These are phyloP conservation scores for Quadroppia sp. DNA, from an alignment of 2,888 invertebrate genomes.

Conservation along the genomic window DNA sequence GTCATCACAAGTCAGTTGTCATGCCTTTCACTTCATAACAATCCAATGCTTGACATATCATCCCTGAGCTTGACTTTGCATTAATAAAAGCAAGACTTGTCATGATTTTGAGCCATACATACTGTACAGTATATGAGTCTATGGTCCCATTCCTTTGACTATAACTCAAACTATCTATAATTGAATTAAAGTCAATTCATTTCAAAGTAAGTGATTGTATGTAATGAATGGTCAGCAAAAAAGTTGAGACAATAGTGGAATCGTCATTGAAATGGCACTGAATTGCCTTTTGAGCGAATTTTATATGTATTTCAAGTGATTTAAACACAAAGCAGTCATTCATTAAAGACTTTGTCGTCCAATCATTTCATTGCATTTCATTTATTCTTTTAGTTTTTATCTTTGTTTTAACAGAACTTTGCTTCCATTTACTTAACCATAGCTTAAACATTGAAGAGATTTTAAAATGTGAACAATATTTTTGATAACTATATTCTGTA, in stretches of 20 bases:
- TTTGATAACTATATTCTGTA: slow-evolving; percentile 12
- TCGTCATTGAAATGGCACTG: not conserved
- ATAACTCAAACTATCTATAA: not conserved
- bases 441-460: not conserved
- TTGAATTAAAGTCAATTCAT: slow-evolving; percentile 17
- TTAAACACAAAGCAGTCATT: not conserved
- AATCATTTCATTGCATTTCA: not conserved
- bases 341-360: not conserved
- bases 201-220: not conserved
- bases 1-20: slow-evolving; percentile 13
- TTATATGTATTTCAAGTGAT: not conserved
- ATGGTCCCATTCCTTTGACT: not conserved
- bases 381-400: not conserved
- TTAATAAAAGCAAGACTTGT: not conserved
- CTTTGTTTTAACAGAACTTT: not conserved
- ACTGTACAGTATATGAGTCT: not conserved
- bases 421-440: not conserved
- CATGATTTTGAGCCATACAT: not conserved
- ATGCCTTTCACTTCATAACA: slow-evolving; percentile 18
- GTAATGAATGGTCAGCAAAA: not conserved
- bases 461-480: not conserved
- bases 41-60: not conserved
- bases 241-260: not conserved
- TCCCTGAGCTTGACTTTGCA: not conserved
- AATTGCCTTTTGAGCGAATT: not conserved